Conservation (phyloP, 2,797 vertebrate species). For the Mus minutoides region DNA sequence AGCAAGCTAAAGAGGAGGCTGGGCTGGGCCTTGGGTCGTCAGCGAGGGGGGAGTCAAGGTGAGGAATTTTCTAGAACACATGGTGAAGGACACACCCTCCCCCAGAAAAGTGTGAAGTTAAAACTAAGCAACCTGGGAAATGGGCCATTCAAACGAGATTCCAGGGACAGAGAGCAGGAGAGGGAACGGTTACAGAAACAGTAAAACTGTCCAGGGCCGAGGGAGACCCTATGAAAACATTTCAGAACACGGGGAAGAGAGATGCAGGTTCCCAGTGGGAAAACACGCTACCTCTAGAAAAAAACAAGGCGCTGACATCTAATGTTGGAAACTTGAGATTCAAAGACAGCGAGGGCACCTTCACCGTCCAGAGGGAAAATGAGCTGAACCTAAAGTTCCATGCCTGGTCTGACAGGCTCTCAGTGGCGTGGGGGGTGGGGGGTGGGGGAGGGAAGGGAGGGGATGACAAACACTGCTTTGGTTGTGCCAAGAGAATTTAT, state of each 20-base stretch:
- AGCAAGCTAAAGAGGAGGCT: background rate
- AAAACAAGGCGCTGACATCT: background rate
- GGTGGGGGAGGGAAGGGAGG: too few relatives aligned
- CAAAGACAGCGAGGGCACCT: background rate
- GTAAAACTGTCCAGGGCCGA: background rate
- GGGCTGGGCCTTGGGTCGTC: background rate
- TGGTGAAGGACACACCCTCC: background rate
- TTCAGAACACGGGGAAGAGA: background rate
- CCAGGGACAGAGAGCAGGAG: background rate
- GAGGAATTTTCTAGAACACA: background rate
- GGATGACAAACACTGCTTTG: background rate
- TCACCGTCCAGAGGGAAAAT: background rate
- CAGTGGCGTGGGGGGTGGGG: too few relatives aligned
- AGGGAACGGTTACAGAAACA: background rate
- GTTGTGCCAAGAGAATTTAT: conserved; percentile 32
- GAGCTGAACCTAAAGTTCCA: background rate
- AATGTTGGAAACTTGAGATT: background rate
- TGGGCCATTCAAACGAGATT: background rate
- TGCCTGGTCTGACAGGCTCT: background rate
- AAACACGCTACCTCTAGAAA: background rate
- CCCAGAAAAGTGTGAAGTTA: background rate
- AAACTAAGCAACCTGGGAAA: background rate
- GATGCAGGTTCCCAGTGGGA: background rate
- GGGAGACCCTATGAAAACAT: background rate
- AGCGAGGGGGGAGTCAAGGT: background rate